Base-by-base conservation (phyloP, 2,888 invertebrate species). In the Ptychoptera contaminata region DNA sequence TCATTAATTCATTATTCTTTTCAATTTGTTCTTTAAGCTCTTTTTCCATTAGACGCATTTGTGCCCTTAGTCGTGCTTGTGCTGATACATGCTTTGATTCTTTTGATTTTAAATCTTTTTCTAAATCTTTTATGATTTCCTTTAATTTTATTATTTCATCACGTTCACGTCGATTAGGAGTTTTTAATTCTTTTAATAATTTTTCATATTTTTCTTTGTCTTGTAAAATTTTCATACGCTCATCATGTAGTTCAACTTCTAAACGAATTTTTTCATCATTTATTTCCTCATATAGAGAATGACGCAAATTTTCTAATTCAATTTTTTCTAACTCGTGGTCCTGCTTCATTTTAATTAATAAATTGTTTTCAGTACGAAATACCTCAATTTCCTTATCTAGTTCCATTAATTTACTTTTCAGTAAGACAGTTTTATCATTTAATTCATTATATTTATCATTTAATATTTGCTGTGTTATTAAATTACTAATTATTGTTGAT, bases 41-140 rank as follows among this genome's bases (percentile, higher is more conserved):
- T 54, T 77, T 78, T 58, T 83, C 83, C 44, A 79, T 63, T 39
- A 75, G 70, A 59, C 82, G 78, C 29, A 84, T 65, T 62, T 85
- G 83, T 50, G 79, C 82, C 15, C 83, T 71, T 9, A 84, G 67
- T 50, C 84, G 70, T 1, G 82, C 82, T 56, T 80, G 80, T 1
- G 74, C 73, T 0, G 81, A 74, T 6, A 79, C 77, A 56, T 79
- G 79, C 54, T 77, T 74, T 12, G 77, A 74, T 53, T 86, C 85
- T 63, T 82, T 84, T n/a, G 75, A 58, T 56, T 74, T 75, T 14
- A 80, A 66, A 51, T 82, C 78, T 49, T 78, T 76, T 58, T 75
- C 77, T 1, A 82, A 60, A 38, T 74, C 70, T 44, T 67, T 71
- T 32, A 85, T 61, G 62, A 82, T 76, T 46, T 76, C 73, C 53